Percentiles rank a stretch among this genome's conserved stretches.
These are phyloP conservation scores for Diachasma alloeum DNA, from an alignment of 1,140 invertebrate genomes.

Conservation along the genomic window DNA sequence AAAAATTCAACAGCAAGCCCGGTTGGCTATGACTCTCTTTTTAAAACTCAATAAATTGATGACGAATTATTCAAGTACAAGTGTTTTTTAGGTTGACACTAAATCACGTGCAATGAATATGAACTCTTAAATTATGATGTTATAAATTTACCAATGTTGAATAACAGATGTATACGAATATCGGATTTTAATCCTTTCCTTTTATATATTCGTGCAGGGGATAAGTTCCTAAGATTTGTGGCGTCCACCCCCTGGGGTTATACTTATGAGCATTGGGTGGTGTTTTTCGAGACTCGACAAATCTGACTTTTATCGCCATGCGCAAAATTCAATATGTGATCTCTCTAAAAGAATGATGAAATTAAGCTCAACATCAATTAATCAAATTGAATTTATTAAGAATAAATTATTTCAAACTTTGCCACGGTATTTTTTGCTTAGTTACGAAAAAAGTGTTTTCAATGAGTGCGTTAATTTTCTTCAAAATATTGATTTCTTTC, in stretches of 20 bases:
- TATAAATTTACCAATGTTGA: slow-evolving; percentile 3
- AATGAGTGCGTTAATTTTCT: too few species aligned
- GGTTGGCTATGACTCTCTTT: neutral
- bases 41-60: neutral
- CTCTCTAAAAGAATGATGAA: neutral
- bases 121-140: slow-evolving; percentile 8
- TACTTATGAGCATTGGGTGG: slow-evolving; percentile 36
- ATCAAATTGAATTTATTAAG: too few species aligned
- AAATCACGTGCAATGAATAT: neutral
- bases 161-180: neutral
- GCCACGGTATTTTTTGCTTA: too few species aligned
- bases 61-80: neutral
- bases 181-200: neutral
- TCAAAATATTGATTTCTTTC: too few species aligned
- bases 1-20: neutral
- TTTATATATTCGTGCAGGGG: neutral
- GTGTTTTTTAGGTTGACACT: neutral
- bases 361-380: neutral
- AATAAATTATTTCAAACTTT: too few species aligned
- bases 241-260: slow-evolving; percentile 44
- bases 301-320: neutral
- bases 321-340: neutral
- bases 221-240: slow-evolving; percentile 16
- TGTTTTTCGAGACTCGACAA: neutral
- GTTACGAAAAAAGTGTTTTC: too few species aligned